phyloP scores from a whole-genome alignment of 2,113 vertebrate genomes.

The Pygoscelis adeliae region DNA sequence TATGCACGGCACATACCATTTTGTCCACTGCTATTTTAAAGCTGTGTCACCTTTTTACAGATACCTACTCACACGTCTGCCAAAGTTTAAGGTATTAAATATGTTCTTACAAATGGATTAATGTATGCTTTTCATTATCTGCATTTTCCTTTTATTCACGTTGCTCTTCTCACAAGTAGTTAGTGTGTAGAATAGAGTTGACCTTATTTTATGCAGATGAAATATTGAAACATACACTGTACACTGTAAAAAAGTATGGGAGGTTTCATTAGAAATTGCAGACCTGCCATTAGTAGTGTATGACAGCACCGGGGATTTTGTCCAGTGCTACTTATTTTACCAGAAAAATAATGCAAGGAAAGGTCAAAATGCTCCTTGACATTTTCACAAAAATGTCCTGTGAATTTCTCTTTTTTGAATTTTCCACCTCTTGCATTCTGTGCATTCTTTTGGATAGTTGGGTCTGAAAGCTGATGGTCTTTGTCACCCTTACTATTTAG shows the following conservation, averaged over 20 bases:
- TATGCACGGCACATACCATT: neutral
- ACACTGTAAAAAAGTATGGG: neutral
- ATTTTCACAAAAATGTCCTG: conserved; percentile 5
- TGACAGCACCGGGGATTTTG: neutral
- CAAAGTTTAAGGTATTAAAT: neutral
- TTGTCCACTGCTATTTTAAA: neutral
- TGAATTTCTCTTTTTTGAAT: neutral
- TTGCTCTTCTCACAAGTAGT: neutral
- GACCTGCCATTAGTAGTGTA: neutral
- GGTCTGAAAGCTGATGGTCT: conserved; percentile 37
- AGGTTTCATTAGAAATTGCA: neutral
- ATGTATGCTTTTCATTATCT: neutral
- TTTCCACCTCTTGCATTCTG: conserved; percentile 44
- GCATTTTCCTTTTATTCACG: neutral
- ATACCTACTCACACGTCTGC: neutral
- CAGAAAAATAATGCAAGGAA: neutral
- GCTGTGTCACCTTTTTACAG: neutral
- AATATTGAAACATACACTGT: neutral
- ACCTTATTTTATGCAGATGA: neutral
- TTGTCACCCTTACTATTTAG: conserved; percentile 39
- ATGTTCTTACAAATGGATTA: neutral
- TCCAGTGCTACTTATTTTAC: neutral
- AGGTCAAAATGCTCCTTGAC: conserved; percentile 24
- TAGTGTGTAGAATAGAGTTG: neutral
- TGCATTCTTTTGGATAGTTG: conserved; percentile 39